A percentile compares a stretch with the other conserved stretches of the same genome.
phyloP scores from a whole-genome alignment of 2,113 vertebrate genomes.

The Melanerpes formicivorus region DNA sequence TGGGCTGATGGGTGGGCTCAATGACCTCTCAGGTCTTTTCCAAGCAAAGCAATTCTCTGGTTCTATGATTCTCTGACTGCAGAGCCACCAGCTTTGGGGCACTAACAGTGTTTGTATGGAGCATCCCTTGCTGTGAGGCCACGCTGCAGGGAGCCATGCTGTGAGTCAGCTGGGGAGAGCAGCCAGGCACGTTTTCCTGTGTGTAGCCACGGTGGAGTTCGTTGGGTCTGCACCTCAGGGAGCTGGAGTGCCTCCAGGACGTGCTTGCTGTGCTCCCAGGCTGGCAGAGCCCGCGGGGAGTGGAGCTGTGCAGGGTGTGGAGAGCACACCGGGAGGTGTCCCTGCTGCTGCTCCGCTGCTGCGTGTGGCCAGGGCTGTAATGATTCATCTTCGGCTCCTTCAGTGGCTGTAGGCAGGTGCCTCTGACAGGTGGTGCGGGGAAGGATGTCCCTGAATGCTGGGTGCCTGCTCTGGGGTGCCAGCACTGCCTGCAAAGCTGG shows the following conservation, averaged over 20 bases:
- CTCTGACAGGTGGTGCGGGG: background rate
- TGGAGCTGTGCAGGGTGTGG: background rate
- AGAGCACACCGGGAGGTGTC: rapidly evolving
- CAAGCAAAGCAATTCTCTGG: no score
- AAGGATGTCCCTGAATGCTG: background rate
- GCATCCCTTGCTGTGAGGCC: background rate
- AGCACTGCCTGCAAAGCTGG: rapidly evolving
- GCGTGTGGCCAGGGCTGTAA: background rate
- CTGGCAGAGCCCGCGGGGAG: background rate
- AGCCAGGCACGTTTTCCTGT: background rate
- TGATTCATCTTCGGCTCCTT: rapidly evolving
- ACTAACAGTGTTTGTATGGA: rapidly evolving
- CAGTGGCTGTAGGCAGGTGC: background rate
- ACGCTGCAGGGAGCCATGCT: rapidly evolving
- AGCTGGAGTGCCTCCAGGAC: background rate
- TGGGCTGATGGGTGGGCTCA: no score
- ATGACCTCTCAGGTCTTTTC: no score
- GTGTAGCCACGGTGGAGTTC: rapidly evolving
- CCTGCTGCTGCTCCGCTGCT: rapidly evolving
- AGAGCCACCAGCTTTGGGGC: background rate
- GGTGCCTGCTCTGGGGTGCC: rapidly evolving
- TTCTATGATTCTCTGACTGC: no score
- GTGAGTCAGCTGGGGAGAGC: background rate
- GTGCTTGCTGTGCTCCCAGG: rapidly evolving
- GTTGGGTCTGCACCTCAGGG: rapidly evolving